Base-by-base conservation (phyloP, 23 tunicate genomes). In the Trididemnum nubilum region DNA sequence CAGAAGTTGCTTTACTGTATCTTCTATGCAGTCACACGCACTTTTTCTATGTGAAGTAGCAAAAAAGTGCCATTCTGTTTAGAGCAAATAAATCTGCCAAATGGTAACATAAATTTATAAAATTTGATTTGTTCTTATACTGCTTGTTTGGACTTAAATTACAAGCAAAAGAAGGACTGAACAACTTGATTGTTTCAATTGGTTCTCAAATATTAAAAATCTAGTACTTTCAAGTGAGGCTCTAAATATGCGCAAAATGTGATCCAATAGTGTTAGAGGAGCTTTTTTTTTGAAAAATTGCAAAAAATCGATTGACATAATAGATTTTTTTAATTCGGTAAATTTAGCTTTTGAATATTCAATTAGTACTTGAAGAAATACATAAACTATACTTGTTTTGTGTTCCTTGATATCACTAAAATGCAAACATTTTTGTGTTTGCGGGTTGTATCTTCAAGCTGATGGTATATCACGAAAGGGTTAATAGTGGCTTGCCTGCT, bases 31-130 rank as follows among this genome's bases (percentile, higher is more conserved):
- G 39, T 73, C 79, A 73, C 79, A 73, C 9, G 79, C 79, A 73
- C 79, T 73, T 22, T 73, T 39, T 40, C 76, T 59, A 73, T 73
- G 79, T 40, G 79, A 73, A 39, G 79, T 73, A 44, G 79, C 79
- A 73, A 73, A 73, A 44, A 73, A 73, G 79, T 73, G 59, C 58
- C 79, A 37, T 73, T 73, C 79, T 40, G 79, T 59, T 4, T 40
- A 2, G 60, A 73, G 58, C 35, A 58, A 58, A 73, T 7, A 73
- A 73, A 25, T 39, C 79, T 49, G 9, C 25, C 26, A 39, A 15
- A 44, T 37, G 59, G 28, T 39, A 5, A 44, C 79, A 73, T 39
- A 73, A 44, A 37, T 73, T 73, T 25, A 73, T 73, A 59, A 73
- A 73, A 44, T 73, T 73, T 32, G 39, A 34, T 4, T 70, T 70